Evolutionary conservation across 2,797 vertebrate species (phyloP), one percentile per base, ranked within the genome.

Genomic region (Peromyscus eremicus): DNA sequence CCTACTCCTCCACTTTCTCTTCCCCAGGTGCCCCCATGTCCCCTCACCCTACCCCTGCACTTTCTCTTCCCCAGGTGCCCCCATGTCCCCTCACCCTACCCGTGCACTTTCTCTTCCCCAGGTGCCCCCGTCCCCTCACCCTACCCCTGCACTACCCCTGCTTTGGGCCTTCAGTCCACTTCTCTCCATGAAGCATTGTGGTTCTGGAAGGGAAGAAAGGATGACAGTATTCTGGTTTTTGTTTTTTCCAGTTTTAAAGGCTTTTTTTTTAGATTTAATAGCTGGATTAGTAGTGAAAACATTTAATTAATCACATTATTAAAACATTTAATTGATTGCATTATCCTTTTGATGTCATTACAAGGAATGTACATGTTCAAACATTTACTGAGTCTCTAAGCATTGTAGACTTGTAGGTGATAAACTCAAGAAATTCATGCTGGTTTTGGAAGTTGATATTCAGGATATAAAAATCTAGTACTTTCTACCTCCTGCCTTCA

Each of bases 141-240:
- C 14, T 0, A 13, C 16, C 12, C 0, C 0, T 0, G 23, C 0
- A 0, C 52, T 11, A 32, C 23, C 23, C 29, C n/a, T 62, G 62
- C 55, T 37, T 8, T 43, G 85, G 77, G 82, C 52, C 92, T 46
- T 46, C 16, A n/a, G 0, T 12, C n/a, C 17, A 6, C 5, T 8
- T 21, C 43, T 9, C 2, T 7, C 37, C 14, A 29, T 19, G 43
- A 13, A 55, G 79, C 10, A 0, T 0, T 2, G 16, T 25, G n/a
- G 5, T 32, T 55, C 37, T 77, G 19, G 21, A 81, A 94, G 34
- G 40, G 71, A 83, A 77, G 82, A 55, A 80, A 90, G 49, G 25
- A 64, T 27, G 12, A n/a, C 0, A 0, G 8, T n/a, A 2, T 70
- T 93, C 64, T 92, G 37, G 17, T 89, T 52, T 85, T 25, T 4